Evolutionary conservation across 2,797 vertebrate genomes (phyloP), one percentile per base, ranked within the genome.

Genomic region (Discoglossus pictus): DNA sequence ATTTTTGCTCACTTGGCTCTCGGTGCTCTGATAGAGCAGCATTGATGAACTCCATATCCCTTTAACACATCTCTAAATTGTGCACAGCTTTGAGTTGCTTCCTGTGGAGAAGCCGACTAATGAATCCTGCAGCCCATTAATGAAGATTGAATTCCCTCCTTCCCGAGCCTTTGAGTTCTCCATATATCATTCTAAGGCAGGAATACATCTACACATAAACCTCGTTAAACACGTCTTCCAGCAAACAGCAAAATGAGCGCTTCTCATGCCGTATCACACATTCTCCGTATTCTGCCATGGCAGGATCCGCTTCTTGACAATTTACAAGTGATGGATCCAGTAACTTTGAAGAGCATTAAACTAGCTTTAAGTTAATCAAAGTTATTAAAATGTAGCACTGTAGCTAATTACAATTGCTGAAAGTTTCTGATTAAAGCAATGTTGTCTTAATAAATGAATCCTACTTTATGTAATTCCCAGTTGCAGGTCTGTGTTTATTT

Each of bases 371-470:
- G 21, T 47, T 47, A 47, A 47, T 44, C 15, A 44, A 7, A 44
- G 7, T 44, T 17, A 17, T n/a, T 44, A 7, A 44, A 44, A 15
- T 10, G 17, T 17, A n/a, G 15, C 42, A 44, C 9, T 6, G 2
- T 5, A 18, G 7, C 16, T 44, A 44, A 44, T 44, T 17, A 17
- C 42, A 20, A 44, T 44, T 44, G 17, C 42, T 18, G 15, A 44
- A 44, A 44, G 42, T 6, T 11, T 44, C 42, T 44, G 16, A 44
- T 44, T 44, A 44, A 44, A 44, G 15, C 20, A 20, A 44, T 17
- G 42, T 44, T 44, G n/a, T 17, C 42, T 7, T 17, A 44, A 44
- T 44, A 44, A 8, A 44, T 8, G 17, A 15, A 40, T 16, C 6
- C 12, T 40, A 15, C 11, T 15, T 15, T 13, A 40, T 7, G n/a